phyloP scores from a whole-genome alignment of 2,888 invertebrate genomes.

The Chrysotoxum bicinctum region DNA sequence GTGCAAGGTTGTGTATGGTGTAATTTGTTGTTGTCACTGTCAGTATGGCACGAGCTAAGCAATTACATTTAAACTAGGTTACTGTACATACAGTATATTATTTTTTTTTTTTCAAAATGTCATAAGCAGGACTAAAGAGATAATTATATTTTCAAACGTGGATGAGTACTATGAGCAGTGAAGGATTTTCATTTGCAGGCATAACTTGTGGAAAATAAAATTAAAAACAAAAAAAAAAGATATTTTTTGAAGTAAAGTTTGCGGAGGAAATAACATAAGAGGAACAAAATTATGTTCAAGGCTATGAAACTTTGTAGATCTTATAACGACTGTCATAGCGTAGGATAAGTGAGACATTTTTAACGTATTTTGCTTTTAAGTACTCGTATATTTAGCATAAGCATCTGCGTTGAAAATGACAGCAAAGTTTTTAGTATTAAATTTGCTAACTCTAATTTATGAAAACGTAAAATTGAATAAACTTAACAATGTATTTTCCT shows the following conservation, averaged over 20 bases:
- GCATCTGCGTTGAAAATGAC: too few relatives aligned
- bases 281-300: neutral
- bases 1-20: slow-evolving; percentile 2
- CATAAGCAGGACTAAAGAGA: slow-evolving; percentile 14
- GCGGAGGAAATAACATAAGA: neutral
- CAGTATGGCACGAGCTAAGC: slow-evolving; percentile 22
- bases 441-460: too few relatives aligned
- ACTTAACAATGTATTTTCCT: too few relatives aligned
- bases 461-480: too few relatives aligned
- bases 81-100: neutral
- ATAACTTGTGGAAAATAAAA: neutral
- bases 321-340: neutral
- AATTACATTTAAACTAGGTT: slow-evolving; percentile 24
- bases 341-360: neutral
- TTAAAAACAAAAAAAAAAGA: neutral
- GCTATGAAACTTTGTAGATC: neutral
- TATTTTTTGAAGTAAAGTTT: neutral
- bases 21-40: slow-evolving; percentile 16
- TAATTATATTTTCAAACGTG: neutral
- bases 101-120: slow-evolving; percentile 15
- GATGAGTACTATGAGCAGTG: slow-evolving; percentile 4
- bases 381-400: too few relatives aligned
- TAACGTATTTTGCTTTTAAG: neutral
- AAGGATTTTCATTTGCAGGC: neutral
- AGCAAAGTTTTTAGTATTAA: too few relatives aligned